Evolutionary conservation across 2,113 vertebrate species (phyloP).

Genomic region (Hypocryptadius cinnamomeus): DNA sequence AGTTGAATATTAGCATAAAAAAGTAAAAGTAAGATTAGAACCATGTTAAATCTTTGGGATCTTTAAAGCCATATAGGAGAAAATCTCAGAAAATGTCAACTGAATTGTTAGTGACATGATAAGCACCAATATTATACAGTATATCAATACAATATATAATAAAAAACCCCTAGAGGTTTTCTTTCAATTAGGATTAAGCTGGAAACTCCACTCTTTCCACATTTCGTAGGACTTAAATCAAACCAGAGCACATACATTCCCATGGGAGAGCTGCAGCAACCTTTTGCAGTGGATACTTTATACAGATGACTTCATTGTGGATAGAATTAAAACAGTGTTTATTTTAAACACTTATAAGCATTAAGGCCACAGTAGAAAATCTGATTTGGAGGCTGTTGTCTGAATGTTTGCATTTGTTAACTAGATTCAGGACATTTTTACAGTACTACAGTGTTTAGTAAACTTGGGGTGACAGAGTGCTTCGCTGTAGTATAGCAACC

Average conservation of each 20-base stretch:
- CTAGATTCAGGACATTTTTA: neutral
- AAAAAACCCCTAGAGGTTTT: neutral
- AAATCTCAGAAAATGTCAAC: neutral
- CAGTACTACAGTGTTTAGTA: neutral
- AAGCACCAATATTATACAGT: neutral
- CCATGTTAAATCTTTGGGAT: neutral
- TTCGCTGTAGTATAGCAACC: neutral
- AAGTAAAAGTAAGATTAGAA: neutral
- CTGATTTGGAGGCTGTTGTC: neutral
- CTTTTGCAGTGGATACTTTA: neutral
- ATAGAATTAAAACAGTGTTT: neutral
- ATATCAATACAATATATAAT: neutral
- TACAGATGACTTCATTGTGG: neutral
- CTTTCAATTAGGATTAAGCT: neutral
- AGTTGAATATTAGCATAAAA: neutral
- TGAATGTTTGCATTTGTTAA: neutral
- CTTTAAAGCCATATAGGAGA: neutral
- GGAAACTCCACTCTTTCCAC: neutral
- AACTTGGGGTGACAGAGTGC: neutral
- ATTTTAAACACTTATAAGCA: neutral
- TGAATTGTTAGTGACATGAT: neutral
- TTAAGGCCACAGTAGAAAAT: neutral
- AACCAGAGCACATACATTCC: neutral
- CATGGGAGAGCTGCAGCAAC: neutral
- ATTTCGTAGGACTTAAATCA: neutral